These are phyloP conservation scores for Heterodera carotae DNA, from an alignment of 1,140 invertebrate genomes.

Conservation along the genomic window DNA sequence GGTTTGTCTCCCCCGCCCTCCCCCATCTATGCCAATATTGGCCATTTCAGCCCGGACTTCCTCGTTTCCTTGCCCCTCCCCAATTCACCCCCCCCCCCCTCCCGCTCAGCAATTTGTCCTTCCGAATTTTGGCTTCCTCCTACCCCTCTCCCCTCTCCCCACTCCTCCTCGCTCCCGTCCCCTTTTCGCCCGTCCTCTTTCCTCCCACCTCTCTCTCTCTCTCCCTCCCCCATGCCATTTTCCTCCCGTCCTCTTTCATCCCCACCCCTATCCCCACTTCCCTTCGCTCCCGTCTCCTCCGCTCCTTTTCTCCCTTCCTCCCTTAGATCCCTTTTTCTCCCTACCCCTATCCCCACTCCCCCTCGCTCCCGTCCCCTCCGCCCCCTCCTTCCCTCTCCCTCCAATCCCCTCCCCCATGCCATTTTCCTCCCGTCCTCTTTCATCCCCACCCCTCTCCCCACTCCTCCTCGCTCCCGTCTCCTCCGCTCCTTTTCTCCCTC, in stretches of 20 bases:
- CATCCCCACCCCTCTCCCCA: no score
- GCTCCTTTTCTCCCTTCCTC: no score
- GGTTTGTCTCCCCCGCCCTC: not conserved
- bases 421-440: not conserved
- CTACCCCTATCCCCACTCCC: no score
- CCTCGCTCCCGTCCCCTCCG: not conserved
- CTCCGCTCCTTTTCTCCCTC: no score
- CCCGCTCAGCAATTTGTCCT: not conserved
- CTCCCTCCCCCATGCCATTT: not conserved
- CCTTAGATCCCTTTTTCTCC: no score
- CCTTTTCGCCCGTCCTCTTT: not conserved
- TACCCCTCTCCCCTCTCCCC: not conserved
- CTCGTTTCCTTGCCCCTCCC: not conserved
- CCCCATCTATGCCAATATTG: slow-evolving; percentile 5
- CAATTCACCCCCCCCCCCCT: not conserved
- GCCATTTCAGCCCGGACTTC: slow-evolving; percentile 5
- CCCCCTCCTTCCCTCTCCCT: not conserved
- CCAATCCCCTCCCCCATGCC: no score
- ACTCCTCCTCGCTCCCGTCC: no score
- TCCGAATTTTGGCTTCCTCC: not conserved
- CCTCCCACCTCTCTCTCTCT: not conserved
- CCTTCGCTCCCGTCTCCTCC: not conserved
- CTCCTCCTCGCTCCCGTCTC: no score
- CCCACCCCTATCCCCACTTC: no score
- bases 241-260: not conserved